Percentiles rank a stretch among this genome's conserved stretches.
phyloP scores from a whole-genome alignment of 2,888 invertebrate genomes.

The Noctua fimbriata region DNA sequence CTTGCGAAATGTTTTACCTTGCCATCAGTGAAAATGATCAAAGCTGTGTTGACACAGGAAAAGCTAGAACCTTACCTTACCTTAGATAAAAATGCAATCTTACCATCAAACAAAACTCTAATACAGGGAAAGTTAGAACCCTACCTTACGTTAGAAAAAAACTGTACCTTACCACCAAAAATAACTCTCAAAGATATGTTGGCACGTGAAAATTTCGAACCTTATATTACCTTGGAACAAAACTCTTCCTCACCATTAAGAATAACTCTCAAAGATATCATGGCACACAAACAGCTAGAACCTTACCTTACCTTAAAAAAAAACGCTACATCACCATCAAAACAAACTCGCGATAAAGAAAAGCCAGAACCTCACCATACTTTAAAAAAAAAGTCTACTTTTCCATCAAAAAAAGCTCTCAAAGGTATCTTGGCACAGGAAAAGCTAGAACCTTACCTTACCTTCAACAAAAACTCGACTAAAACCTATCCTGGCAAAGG shows the following conservation, averaged over 20 bases:
- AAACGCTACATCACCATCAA: background rate
- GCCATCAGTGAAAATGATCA: background rate
- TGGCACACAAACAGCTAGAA: background rate
- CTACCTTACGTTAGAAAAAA: background rate
- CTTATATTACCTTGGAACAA: background rate
- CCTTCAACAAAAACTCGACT: background rate
- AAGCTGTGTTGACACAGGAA: background rate
- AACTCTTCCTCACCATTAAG: background rate
- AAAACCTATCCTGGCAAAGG: background rate
- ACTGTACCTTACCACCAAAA: background rate
- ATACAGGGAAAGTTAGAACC: background rate
- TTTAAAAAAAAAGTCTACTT: background rate
- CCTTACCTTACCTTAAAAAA: background rate
- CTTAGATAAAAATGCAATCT: background rate
- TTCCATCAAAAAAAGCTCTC: background rate
- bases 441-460: background rate
- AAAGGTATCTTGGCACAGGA: background rate
- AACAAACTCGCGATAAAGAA: background rate
- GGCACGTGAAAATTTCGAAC: background rate
- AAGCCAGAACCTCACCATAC: background rate
- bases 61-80: background rate
- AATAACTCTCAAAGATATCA: constrained; percentile 1
- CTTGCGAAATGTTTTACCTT: background rate
- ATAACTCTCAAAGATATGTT: background rate
- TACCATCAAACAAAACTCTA: background rate